These are phyloP conservation scores for Tetramorium parvispinum DNA, from an alignment of 1,140 invertebrate species.

Conservation along the genomic window DNA sequence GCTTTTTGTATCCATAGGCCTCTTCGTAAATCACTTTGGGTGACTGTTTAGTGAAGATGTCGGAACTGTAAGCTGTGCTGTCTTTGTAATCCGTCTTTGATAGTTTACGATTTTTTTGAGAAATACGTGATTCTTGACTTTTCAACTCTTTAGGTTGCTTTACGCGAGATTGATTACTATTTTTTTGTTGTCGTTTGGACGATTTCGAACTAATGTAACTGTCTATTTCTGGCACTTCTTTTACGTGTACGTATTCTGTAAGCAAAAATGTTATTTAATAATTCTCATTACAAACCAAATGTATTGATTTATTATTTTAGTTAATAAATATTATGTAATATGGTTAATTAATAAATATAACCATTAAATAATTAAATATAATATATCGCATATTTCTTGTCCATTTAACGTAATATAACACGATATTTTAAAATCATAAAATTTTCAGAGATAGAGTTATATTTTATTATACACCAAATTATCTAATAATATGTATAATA, in stretches of 20 bases:
- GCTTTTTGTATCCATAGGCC: conserved; percentile 73
- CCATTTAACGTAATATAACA: neutral
- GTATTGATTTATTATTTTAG: neutral
- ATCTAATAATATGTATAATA: neutral
- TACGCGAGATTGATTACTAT: conserved; percentile 2
- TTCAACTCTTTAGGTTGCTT: conserved; percentile 27
- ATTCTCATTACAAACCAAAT: neutral
- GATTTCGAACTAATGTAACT: conserved; percentile 34
- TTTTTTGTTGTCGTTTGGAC: neutral
- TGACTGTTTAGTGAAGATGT: conserved; percentile 10
- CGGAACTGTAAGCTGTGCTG: conserved; percentile 55
- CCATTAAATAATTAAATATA: no score
- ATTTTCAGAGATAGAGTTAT: neutral
- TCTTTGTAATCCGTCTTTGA: conserved; percentile 45
- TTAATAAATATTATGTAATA: neutral
- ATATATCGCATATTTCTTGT: neutral
- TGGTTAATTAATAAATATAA: neutral
- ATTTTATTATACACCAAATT: neutral
- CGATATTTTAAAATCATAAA: neutral
- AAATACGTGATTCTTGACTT: conserved; percentile 9
- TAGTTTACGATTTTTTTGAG: conserved; percentile 24
- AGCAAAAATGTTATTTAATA: conserved; percentile 28
- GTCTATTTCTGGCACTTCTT: conserved; percentile 69
- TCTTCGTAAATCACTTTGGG: conserved; percentile 59
- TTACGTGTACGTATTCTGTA: conserved; percentile 70